These are phyloP conservation scores for Clarias macrocephalus DNA, from an alignment of 2,113 vertebrate species.

Conservation along the genomic window DNA sequence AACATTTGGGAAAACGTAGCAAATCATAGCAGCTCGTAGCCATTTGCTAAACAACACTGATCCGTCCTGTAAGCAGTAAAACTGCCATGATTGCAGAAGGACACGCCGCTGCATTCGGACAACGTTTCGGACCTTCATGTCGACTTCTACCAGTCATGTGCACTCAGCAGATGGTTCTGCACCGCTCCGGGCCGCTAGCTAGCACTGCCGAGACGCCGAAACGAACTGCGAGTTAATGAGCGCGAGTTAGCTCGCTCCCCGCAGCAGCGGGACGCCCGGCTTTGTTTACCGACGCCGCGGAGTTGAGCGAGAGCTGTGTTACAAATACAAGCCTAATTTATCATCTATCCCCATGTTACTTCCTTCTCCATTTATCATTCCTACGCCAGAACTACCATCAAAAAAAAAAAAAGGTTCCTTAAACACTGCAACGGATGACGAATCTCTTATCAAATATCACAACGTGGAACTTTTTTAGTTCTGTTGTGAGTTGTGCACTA, in stretches of 20 bases:
- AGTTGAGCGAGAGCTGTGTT: constrained; percentile 8
- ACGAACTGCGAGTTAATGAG: constrained; percentile 17
- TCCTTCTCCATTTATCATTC: constrained; percentile 16
- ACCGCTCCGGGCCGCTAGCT: neutral
- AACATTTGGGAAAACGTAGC: neutral
- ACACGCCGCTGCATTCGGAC: neutral
- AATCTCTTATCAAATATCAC: neutral
- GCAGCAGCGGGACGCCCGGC: constrained; percentile 1
- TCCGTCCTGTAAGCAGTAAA: neutral
- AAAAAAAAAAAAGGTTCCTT: neutral
- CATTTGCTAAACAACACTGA: neutral
- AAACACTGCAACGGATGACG: neutral
- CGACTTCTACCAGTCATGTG: neutral
- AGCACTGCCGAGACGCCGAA: neutral
- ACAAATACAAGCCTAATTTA: constrained; percentile 13
- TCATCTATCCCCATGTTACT: constrained; percentile 20
- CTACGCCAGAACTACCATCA: neutral
- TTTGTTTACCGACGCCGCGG: constrained; percentile 11
- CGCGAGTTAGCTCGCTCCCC: neutral
- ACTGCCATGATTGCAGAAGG: neutral
- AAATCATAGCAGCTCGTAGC: neutral
- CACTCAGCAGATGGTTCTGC: neutral
- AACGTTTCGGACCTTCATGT: neutral
- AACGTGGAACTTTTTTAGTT: neutral
- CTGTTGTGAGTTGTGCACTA: neutral